A percentile compares a stretch with the other conserved stretches of the same genome.
Evolutionary conservation across 2,888 invertebrate genomes (phyloP).

Genomic region (Drosophila histrio): DNA sequence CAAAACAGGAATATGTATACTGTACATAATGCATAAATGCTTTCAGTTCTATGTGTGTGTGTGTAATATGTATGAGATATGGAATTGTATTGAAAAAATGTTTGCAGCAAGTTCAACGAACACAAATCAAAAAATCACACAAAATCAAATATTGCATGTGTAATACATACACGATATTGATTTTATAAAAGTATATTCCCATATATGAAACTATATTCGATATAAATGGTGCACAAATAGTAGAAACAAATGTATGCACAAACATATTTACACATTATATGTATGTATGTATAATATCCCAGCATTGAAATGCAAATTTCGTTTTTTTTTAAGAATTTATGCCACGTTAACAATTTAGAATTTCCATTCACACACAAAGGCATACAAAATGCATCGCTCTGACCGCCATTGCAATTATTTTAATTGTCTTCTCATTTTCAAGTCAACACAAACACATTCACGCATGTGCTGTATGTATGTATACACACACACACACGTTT

Average conservation of each 20-base stretch:
- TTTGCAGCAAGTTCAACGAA: background rate
- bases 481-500: conserved; percentile 4
- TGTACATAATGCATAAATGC: conserved; percentile 24
- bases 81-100: conserved; percentile 3
- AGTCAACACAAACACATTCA: conserved; percentile 5
- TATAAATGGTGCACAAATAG: background rate
- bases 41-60: background rate
- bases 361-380: background rate
- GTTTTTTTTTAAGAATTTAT: background rate
- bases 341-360: conserved; percentile 3
- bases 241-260: background rate
- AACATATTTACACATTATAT: background rate
- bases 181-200: background rate
- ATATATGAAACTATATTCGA: background rate
- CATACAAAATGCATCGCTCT: background rate
- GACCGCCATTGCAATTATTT: conserved; percentile 19
- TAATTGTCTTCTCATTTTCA: background rate
- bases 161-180: background rate
- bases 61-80: background rate
- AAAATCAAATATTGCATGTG: background rate
- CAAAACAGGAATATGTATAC: conserved; percentile 12
- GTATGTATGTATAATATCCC: background rate
- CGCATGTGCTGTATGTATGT: background rate
- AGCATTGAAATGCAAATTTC: background rate
- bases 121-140: background rate